phyloP scores from a whole-genome alignment of 2,888 invertebrate genomes.

The Pseudococcus jackbeardsleyi region DNA sequence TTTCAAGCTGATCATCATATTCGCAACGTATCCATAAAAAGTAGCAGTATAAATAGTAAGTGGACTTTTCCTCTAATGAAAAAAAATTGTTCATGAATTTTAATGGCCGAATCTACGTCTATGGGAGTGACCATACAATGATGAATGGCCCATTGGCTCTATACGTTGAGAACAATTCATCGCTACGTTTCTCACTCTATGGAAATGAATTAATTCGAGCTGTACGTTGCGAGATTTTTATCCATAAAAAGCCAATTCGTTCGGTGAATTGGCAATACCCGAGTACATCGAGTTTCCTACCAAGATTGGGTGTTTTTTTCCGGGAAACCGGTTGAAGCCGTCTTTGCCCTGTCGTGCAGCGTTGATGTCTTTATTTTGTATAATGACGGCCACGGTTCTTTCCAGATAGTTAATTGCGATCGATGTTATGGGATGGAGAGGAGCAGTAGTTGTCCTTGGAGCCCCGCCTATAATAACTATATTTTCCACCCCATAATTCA shows the following conservation, averaged over 20 bases:
- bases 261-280: neutral
- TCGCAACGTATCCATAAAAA: neutral
- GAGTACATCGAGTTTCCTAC: neutral
- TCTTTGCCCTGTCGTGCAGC: conserved; percentile 42
- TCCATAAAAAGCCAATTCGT: neutral
- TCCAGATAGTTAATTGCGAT: conserved; percentile 50
- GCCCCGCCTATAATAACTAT: conserved; percentile 62
- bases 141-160: neutral
- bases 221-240: neutral
- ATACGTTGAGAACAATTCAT: conserved; percentile 6
- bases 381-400: conserved; percentile 61
- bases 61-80: neutral
- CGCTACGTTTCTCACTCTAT: neutral
- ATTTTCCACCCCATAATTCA: conserved; percentile 63
- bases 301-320: conserved; percentile 1
- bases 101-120: neutral
- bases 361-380: conserved; percentile 63
- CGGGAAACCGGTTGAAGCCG: conserved; percentile 57
- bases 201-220: neutral
- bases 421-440: conserved; percentile 10
- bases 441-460: conserved; percentile 58
- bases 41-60: neutral
- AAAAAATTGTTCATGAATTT: neutral
- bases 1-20: neutral
- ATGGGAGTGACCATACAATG: neutral